Evolutionary conservation across 1,140 invertebrate genomes (phyloP).

Genomic region (Lepidurus apus): DNA sequence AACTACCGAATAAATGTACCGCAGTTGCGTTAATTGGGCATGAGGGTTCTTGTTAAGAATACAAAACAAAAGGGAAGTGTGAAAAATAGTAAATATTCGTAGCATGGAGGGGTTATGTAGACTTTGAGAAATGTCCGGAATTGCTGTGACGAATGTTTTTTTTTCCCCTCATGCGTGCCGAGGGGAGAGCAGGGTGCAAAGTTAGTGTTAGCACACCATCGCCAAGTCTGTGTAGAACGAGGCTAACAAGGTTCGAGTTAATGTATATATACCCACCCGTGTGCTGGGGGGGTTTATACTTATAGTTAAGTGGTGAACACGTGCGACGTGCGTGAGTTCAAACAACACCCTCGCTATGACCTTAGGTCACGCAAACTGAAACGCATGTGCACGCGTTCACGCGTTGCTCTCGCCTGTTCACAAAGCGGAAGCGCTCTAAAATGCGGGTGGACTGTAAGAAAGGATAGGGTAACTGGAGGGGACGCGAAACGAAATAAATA

Average conservation of each 20-base stretch:
- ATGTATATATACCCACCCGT: background rate
- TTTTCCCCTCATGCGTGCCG: background rate
- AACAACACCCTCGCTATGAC: background rate
- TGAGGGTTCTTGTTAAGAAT: no score
- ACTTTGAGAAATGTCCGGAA: background rate
- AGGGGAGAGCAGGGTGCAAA: background rate
- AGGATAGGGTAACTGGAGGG: background rate
- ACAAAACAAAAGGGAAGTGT: background rate
- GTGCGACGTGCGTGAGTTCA: slow-evolving; percentile 7
- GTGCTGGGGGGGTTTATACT: background rate
- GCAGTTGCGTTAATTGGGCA: no score
- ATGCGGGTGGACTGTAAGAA: background rate
- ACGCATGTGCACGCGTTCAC: background rate
- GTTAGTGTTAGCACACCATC: background rate
- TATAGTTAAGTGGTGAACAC: background rate
- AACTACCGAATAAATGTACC: no score
- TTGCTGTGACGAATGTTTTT: background rate
- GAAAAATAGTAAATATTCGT: background rate
- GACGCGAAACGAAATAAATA: background rate
- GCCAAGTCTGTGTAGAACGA: background rate
- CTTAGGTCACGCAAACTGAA: background rate
- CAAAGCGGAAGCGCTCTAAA: background rate
- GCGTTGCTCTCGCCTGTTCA: background rate
- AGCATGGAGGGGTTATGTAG: background rate
- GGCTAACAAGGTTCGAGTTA: background rate